Conservation (phyloP, 2,797 vertebrate genomes). For the Galago senegalensis region DNA sequence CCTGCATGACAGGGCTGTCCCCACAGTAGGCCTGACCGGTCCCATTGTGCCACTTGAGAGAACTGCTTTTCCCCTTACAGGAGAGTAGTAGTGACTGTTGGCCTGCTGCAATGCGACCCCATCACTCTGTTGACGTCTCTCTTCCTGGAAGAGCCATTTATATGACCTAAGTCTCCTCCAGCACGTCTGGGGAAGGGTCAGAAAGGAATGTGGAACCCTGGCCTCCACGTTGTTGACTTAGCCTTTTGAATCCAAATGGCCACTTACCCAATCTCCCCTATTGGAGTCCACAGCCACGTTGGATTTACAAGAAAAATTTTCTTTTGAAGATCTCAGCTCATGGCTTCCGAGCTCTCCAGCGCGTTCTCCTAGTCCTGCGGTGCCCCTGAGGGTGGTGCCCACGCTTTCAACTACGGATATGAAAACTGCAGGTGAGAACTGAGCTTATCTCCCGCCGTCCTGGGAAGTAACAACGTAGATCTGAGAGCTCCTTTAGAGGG, state of each 20-base stretch:
- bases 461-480: background rate
- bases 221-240: conserved; percentile 64
- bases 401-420: conserved; percentile 97
- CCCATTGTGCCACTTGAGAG: conserved; percentile 79
- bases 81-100: conserved; percentile 81
- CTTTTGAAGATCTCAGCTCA: conserved; percentile 90
- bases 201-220: conserved; percentile 79
- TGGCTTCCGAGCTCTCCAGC: conserved; percentile 92
- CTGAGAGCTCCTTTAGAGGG: background rate
- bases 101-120: conserved; percentile 78
- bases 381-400: conserved; percentile 95
- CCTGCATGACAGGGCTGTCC: conserved; percentile 63
- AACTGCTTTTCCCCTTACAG: conserved; percentile 82
- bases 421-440: conserved; percentile 95
- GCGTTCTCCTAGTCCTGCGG: conserved; percentile 91
- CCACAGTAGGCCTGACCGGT: conserved; percentile 58
- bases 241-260: background rate
- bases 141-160: conserved; percentile 80
- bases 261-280: conserved; percentile 73
- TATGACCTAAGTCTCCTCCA: conserved; percentile 71
- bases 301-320: conserved; percentile 79
- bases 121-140: conserved; percentile 76
- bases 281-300: conserved; percentile 77
- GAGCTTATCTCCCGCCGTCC: fast-evolving
- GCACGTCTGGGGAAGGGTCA: conserved; percentile 74